Percentiles rank a stretch among this genome's conserved stretches.
phyloP scores from a whole-genome alignment of 2,888 invertebrate genomes.

The Torymus aiolomorphi region DNA sequence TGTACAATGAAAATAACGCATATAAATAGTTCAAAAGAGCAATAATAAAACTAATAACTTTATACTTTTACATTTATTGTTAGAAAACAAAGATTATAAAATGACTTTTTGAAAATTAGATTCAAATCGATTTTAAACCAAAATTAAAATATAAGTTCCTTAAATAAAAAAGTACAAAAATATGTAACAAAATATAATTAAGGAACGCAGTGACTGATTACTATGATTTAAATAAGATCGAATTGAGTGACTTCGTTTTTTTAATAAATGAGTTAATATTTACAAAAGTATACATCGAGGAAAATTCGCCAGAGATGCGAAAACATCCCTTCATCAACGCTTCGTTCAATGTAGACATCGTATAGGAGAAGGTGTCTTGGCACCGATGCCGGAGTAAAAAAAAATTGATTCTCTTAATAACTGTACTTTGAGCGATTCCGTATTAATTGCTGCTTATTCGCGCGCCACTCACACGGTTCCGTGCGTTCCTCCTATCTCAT shows the following conservation, averaged over 20 bases:
- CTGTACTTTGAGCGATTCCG: slow-evolving; percentile 46
- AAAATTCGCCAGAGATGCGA: slow-evolving; percentile 28
- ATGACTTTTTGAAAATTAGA: too few relatives aligned
- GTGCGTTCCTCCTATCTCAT: neutral
- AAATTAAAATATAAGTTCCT: too few relatives aligned
- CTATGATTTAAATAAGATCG: neutral
- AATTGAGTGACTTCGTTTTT: slow-evolving; percentile 28
- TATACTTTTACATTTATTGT: too few relatives aligned
- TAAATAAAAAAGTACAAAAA: too few relatives aligned
- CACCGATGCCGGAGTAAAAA: slow-evolving; percentile 41
- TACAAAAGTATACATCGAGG: slow-evolving; percentile 50
- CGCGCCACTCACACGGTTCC: neutral
- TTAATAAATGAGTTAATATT: slow-evolving; percentile 56
- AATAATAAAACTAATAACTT: too few relatives aligned
- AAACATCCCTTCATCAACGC: slow-evolving; percentile 33
- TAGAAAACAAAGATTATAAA: too few relatives aligned
- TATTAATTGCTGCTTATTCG: slow-evolving; percentile 38
- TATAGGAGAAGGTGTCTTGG: slow-evolving; percentile 8
- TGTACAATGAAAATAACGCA: too few relatives aligned
- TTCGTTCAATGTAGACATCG: slow-evolving; percentile 38
- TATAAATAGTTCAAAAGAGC: too few relatives aligned
- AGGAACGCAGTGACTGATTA: neutral
- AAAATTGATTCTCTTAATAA: slow-evolving; percentile 41
- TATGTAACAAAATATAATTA: too few relatives aligned
- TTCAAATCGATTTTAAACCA: too few relatives aligned